phyloP scores from a whole-genome alignment of 2,888 invertebrate species.

The Tyria jacobaeae region DNA sequence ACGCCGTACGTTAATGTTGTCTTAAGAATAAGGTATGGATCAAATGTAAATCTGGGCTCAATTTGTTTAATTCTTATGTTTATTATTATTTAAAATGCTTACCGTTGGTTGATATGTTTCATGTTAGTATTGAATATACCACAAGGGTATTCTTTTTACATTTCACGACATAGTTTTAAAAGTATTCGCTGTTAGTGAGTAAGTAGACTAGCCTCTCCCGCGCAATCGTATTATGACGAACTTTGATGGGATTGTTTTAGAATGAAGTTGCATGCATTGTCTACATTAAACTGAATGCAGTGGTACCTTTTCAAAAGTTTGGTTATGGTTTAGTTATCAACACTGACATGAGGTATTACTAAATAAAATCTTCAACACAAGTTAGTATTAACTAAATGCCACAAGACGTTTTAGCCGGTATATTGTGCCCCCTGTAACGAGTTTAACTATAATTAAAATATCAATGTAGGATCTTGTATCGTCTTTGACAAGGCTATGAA shows the following conservation, averaged over 20 bases:
- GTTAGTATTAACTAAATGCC: not conserved
- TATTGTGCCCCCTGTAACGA: not conserved
- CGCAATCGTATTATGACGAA: too few relatives aligned
- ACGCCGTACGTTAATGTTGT: constrained; percentile 1
- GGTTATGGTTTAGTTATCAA: not conserved
- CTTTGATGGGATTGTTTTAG: too few relatives aligned
- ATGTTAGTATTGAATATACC: not conserved
- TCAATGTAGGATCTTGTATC: constrained; percentile 11
- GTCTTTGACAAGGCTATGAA: constrained; percentile 31
- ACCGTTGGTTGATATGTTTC: not conserved
- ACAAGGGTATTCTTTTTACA: not conserved
- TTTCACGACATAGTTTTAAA: too few relatives aligned
- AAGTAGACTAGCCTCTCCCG: too few relatives aligned
- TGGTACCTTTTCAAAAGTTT: too few relatives aligned
- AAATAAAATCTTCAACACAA: not conserved
- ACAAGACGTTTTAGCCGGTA: too few relatives aligned
- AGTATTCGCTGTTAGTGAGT: too few relatives aligned
- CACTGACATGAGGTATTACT: not conserved
- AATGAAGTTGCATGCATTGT: too few relatives aligned
- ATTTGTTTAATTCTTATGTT: not conserved
- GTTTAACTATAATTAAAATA: constrained; percentile 3
- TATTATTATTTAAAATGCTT: not conserved
- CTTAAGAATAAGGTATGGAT: not conserved
- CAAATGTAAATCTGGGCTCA: constrained; percentile 12
- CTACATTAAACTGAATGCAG: too few relatives aligned